Evolutionary conservation across 2,113 vertebrate species (phyloP).

Genomic region (Leuciscus idus): DNA sequence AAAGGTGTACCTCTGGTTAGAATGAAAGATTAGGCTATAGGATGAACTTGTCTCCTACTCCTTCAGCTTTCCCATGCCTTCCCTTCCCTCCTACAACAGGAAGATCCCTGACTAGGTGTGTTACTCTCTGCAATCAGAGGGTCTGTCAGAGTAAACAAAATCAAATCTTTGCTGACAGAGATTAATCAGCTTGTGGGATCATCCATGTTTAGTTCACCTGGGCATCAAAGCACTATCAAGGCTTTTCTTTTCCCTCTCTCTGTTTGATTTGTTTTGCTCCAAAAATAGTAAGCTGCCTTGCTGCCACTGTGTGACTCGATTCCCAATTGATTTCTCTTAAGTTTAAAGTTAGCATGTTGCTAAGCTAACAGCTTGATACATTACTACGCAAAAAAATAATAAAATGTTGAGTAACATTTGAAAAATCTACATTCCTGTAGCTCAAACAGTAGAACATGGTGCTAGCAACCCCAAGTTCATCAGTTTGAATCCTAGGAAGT

Average conservation of each 20-base stretch:
- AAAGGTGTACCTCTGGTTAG: neutral
- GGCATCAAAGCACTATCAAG: too few relatives aligned
- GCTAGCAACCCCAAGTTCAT: too few relatives aligned
- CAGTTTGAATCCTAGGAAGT: neutral
- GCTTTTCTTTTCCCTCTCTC: neutral
- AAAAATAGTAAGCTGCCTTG: neutral
- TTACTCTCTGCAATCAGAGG: neutral
- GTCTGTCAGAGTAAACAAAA: neutral
- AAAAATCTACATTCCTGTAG: too few relatives aligned
- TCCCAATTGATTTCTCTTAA: neutral
- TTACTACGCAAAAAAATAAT: too few relatives aligned
- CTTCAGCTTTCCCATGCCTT: neutral
- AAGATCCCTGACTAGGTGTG: neutral
- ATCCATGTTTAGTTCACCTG: neutral
- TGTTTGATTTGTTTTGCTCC: neutral
- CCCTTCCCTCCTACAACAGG: neutral
- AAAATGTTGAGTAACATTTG: neutral
- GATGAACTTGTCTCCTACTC: neutral
- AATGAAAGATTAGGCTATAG: neutral
- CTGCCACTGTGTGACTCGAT: too few relatives aligned
- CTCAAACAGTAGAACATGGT: too few relatives aligned
- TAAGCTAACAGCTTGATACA: neutral
- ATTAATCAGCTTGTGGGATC: neutral
- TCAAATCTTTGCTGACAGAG: constrained; percentile 15
- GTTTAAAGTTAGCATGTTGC: neutral